Conservation (phyloP, 2,888 invertebrate species). For the Apamea crenata region DNA sequence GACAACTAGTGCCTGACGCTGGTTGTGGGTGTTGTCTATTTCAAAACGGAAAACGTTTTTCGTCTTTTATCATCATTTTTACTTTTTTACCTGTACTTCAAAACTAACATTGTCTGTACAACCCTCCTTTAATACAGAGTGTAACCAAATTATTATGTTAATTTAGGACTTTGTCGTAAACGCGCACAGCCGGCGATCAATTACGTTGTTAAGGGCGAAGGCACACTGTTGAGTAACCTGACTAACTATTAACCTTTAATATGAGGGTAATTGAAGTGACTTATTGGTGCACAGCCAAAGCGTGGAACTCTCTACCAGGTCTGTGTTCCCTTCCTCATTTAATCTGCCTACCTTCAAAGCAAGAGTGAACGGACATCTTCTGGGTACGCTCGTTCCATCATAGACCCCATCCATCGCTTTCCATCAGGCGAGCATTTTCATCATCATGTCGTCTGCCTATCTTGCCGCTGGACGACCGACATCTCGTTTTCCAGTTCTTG, state of each 20-base stretch:
- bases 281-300: not conserved
- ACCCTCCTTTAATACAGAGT: slow-evolving; percentile 58
- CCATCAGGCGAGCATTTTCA: not conserved
- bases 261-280: not conserved
- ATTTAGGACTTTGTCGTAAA: slow-evolving; percentile 68
- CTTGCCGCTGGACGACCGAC: too few species aligned
- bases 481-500: too few species aligned
- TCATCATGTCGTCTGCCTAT: too few species aligned
- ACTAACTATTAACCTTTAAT: not conserved
- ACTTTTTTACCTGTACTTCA: not conserved
- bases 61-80: not conserved
- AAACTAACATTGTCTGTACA: slow-evolving; percentile 5
- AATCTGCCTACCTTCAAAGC: not conserved
- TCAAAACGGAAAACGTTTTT: not conserved
- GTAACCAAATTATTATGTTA: slow-evolving; percentile 72
- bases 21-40: not conserved
- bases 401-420: not conserved
- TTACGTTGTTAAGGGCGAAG: slow-evolving; percentile 61
- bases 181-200: slow-evolving; percentile 68
- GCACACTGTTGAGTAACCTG: not conserved
- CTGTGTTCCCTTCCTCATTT: not conserved
- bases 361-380: not conserved
- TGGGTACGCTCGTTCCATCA: too few species aligned
- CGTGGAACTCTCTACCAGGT: not conserved
- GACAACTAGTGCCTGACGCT: too few species aligned